Evolutionary conservation across 2,797 vertebrate species (phyloP), one percentile per base, ranked within the genome.

Genomic region (Sparus aurata): DNA sequence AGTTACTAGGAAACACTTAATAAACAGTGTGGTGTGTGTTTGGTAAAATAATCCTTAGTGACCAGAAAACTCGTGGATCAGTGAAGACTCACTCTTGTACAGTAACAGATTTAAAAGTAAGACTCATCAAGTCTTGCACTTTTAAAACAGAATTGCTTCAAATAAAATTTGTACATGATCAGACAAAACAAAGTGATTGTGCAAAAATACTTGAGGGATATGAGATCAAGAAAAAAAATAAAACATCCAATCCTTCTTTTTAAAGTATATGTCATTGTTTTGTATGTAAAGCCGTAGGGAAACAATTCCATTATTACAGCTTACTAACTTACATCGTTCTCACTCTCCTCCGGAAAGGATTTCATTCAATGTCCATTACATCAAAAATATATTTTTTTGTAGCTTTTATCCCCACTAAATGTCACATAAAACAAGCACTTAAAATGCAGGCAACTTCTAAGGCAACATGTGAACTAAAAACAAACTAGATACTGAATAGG

Each of bases 381-480:
- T 75, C 79, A 85, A 85, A 86, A 87, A 73, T 60, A 83, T 66
- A 45, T 53, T 54, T 59, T 61, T 69, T 69, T 62, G 43, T 4
- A 47, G 22, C 54, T 46, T 85, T 77, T 77, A 71, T 65, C 70
- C 69, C 73, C 38, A 79, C 73, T 80, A 88, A 74, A 91, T 73
- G 75, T 89, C 81, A 92, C 89, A 86, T 89, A 89, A 90, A 92
- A 91, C 87, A 92, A 93, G 88, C 91, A 90, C 90, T 94, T 93
- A 90, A 91, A 93, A 94, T 91, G 90, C 93, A 94, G 93, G 91
- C 92, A 86, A 93, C 88, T 90, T 87, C 93, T 93, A 96, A 96
- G 94, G 95, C 95, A 95, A 93, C 94, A 93, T 92, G 95, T 96
- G 95, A 95, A 94, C 93, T 93, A 93, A 95, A 93, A 93, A 84